Evolutionary conservation across 2,113 vertebrate species (phyloP).

Genomic region (Malurus alboscapulatus): DNA sequence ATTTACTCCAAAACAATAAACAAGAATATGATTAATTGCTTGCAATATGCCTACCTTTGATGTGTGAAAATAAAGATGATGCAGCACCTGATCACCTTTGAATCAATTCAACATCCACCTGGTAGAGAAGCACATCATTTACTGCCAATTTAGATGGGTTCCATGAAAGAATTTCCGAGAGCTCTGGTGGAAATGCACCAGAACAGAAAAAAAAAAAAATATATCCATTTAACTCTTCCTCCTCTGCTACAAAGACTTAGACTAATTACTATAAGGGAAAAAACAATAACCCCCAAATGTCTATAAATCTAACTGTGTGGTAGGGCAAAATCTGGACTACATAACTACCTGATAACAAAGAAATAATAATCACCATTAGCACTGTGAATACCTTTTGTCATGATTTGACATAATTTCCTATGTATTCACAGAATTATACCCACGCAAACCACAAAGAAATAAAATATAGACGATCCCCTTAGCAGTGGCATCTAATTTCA

Average conservation of each 20-base stretch:
- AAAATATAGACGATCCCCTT: background rate
- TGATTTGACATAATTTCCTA: background rate
- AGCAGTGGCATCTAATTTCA: background rate
- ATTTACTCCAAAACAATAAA: conserved; percentile 64
- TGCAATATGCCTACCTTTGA: conserved; percentile 51
- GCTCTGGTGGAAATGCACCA: background rate
- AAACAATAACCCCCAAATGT: background rate
- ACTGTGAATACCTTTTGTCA: background rate
- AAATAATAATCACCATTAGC: background rate
- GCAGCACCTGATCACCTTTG: conserved; percentile 35
- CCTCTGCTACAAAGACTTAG: background rate
- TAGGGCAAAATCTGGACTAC: background rate
- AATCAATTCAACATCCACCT: conserved; percentile 50
- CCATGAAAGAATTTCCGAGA: background rate
- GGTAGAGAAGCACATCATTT: background rate
- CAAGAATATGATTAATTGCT: conserved; percentile 64
- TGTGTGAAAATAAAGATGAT: conserved; percentile 60
- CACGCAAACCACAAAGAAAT: background rate
- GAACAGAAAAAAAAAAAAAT: background rate
- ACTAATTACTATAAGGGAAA: background rate
- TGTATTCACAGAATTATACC: background rate
- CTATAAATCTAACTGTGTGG: background rate
- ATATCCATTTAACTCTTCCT: background rate
- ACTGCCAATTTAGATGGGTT: background rate
- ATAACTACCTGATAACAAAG: background rate